A percentile compares a stretch with the other conserved stretches of the same genome.
Evolutionary conservation across 2,888 invertebrate genomes (phyloP).

Genomic region (Alsophila aescularia): DNA sequence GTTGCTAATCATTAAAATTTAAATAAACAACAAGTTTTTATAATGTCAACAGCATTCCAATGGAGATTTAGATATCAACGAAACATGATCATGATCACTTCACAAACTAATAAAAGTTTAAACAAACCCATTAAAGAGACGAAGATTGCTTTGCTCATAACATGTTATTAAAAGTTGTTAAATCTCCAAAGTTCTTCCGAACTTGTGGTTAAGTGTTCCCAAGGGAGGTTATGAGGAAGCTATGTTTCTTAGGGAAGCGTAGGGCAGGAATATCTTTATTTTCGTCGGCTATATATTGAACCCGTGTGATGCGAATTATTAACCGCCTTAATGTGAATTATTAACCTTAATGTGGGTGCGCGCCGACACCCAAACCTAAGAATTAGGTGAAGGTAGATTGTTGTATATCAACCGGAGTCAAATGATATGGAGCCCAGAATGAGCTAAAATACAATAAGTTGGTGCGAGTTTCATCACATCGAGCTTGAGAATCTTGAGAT

Average conservation of each 20-base stretch:
- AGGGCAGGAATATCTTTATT: conserved; percentile 28
- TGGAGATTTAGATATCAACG: too few species aligned
- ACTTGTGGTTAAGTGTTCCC: conserved; percentile 13
- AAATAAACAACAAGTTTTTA: too few species aligned
- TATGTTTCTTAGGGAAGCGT: conserved; percentile 23
- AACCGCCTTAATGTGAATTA: conserved; percentile 36
- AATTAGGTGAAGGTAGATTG: conserved; percentile 15
- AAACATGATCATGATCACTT: too few species aligned
- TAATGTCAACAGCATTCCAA: too few species aligned
- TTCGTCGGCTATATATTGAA: conserved; percentile 34
- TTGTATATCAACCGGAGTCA: neutral
- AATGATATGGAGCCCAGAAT: neutral
- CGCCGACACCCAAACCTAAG: conserved; percentile 2
- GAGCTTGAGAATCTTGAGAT: too few species aligned
- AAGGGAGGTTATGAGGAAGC: conserved; percentile 18
- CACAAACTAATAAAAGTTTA: conserved; percentile 14
- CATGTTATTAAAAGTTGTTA: conserved; percentile 33
- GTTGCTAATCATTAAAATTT: too few species aligned
- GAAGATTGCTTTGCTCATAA: conserved; percentile 18
- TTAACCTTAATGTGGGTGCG: conserved; percentile 30
- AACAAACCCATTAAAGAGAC: conserved; percentile 20
- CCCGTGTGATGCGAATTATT: conserved; percentile 40
- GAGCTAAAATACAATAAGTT: too few species aligned
- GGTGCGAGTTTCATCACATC: too few species aligned
- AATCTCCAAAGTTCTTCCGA: conserved; percentile 20